These are phyloP conservation scores for Brachyrhaphis roseni DNA, from an alignment of 2,797 vertebrate species.

Conservation along the genomic window DNA sequence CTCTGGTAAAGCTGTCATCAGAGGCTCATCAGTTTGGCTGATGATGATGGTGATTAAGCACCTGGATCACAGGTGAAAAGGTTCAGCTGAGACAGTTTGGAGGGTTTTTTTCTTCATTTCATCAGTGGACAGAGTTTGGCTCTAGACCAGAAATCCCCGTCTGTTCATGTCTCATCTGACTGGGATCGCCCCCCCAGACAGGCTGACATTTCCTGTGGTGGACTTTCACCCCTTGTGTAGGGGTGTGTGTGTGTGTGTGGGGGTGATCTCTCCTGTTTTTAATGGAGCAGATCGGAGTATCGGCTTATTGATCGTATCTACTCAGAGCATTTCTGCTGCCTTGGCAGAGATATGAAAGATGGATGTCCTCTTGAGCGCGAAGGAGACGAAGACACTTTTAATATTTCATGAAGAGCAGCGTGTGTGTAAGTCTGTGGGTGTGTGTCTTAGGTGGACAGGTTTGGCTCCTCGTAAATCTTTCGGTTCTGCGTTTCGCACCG, in stretches of 20 bases:
- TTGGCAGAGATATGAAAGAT: constrained; percentile 44
- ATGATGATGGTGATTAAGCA: background rate
- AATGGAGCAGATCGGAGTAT: constrained; percentile 23
- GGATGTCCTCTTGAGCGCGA: constrained; percentile 35
- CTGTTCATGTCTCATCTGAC: constrained; percentile 58
- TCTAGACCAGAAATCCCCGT: constrained; percentile 32
- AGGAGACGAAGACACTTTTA: constrained; percentile 38
- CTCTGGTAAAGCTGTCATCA: background rate
- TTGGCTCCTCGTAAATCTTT: constrained; percentile 54
- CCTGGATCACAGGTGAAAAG: background rate
- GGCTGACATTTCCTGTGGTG: constrained; percentile 48
- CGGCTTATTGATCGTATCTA: constrained; percentile 51
- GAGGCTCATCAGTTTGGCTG: background rate
- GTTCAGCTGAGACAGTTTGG: background rate
- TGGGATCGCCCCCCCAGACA: constrained; percentile 52
- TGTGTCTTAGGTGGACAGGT: constrained; percentile 12
- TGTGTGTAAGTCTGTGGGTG: background rate
- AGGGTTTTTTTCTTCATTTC: constrained; percentile 7
- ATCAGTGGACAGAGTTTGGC: constrained; percentile 38
- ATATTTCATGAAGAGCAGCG: constrained; percentile 54
- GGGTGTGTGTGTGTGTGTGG: constrained; percentile 16
- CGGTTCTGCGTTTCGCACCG: constrained; percentile 29
- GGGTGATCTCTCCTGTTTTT: constrained; percentile 13
- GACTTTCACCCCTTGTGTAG: constrained; percentile 20
- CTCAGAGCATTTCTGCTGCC: constrained; percentile 50